Conservation (phyloP, 2,113 vertebrate species). For the Cololabis saira region DNA sequence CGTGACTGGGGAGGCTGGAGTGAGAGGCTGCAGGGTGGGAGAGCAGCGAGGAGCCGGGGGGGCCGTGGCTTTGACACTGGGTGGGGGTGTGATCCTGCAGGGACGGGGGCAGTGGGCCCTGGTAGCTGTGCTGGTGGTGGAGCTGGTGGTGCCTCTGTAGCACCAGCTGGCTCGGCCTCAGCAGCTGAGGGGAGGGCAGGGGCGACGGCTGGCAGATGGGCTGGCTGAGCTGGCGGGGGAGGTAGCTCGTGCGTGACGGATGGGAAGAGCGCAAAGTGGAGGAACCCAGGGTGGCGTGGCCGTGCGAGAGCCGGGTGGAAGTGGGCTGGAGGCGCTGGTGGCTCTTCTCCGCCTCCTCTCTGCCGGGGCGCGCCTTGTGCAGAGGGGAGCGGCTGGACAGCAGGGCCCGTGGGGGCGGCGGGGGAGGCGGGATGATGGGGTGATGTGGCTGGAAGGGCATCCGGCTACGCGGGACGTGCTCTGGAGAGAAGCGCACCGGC, state of each 20-base stretch:
- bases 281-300: slow-evolving; percentile 52
- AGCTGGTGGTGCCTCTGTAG: slow-evolving; percentile 77
- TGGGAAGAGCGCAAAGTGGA: slow-evolving; percentile 53
- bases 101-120: slow-evolving; percentile 68
- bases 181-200: slow-evolving; percentile 70
- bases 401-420: slow-evolving; percentile 77
- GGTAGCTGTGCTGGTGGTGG: slow-evolving; percentile 80
- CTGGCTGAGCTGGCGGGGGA: slow-evolving; percentile 79
- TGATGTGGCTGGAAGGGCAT: slow-evolving; percentile 82
- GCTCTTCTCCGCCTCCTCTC: slow-evolving; percentile 52
- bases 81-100: slow-evolving; percentile 51
- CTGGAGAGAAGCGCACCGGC: slow-evolving; percentile 72
- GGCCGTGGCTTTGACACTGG: slow-evolving; percentile 30
- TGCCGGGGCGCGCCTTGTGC: slow-evolving; percentile 63
- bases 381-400: slow-evolving; percentile 63
- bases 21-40: slow-evolving; percentile 48
- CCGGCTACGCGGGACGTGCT: slow-evolving; percentile 78
- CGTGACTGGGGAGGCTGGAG: slow-evolving; percentile 57
- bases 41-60: slow-evolving; percentile 23
- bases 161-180: slow-evolving; percentile 66
- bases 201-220: slow-evolving; percentile 63
- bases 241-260: slow-evolving; percentile 70
- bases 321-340: slow-evolving; percentile 54
- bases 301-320: slow-evolving; percentile 20
- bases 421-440: slow-evolving; percentile 82